phyloP scores from a whole-genome alignment of 2,797 vertebrate genomes.

The Sphenopsis melanotis region DNA sequence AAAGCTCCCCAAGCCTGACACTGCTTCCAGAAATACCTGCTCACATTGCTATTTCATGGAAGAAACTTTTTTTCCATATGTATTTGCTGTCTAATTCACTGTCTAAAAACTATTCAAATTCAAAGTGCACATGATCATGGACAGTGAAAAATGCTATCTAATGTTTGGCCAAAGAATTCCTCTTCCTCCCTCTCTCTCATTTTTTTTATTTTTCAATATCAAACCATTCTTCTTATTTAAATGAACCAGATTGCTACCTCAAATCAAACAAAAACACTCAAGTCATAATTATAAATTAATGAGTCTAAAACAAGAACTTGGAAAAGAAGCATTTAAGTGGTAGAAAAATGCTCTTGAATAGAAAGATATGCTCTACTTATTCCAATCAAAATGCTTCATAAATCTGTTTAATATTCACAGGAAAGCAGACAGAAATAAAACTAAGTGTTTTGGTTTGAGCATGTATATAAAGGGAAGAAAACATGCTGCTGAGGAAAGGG shows the following conservation, averaged over 20 bases:
- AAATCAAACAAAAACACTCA: conserved; percentile 26
- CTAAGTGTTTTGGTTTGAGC: neutral
- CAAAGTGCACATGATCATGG: neutral
- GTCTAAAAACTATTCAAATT: neutral
- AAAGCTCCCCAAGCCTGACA: neutral
- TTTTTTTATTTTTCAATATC: neutral
- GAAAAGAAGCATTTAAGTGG: neutral
- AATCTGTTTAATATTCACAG: conserved; percentile 39
- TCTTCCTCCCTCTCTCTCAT: neutral
- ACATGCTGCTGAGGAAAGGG: neutral
- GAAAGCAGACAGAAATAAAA: conserved; percentile 3
- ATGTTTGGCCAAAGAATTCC: neutral
- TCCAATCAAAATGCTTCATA: conserved; percentile 14
- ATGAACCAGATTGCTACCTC: neutral
- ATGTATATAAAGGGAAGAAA: neutral
- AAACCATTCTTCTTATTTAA: neutral
- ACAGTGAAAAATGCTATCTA: neutral
- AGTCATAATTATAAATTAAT: conserved; percentile 28
- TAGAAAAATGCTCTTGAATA: neutral
- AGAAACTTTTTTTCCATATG: neutral
- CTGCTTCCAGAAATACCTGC: neutral
- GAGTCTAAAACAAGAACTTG: conserved; percentile 5
- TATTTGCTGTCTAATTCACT: neutral
- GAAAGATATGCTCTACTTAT: neutral
- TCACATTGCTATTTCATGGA: neutral